phyloP scores from a whole-genome alignment of 2,888 invertebrate species.

The Eupeodes latifasciatus region DNA sequence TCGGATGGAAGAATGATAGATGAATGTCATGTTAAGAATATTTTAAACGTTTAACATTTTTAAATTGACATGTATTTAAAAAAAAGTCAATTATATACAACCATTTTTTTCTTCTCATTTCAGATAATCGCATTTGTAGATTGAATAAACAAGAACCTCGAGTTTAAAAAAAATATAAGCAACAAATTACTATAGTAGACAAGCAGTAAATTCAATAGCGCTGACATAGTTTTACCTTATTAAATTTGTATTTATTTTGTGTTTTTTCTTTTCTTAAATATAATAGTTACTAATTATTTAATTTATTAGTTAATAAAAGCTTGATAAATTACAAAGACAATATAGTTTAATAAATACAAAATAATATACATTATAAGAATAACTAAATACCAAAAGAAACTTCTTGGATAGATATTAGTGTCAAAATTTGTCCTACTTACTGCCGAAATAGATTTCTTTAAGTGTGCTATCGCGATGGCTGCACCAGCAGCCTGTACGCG shows the following conservation, averaged over 20 bases:
- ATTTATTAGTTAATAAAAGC: neutral
- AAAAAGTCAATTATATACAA: no score
- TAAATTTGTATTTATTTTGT: neutral
- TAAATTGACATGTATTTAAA: no score
- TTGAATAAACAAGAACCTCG: neutral
- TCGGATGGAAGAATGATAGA: no score
- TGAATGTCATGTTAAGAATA: no score
- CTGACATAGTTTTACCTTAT: neutral
- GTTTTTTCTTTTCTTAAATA: neutral
- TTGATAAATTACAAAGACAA: neutral
- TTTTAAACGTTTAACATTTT: no score
- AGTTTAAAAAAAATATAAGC: neutral
- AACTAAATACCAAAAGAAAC: neutral
- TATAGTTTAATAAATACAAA: neutral
- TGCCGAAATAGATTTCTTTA: constrained; percentile 84
- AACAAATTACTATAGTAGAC: neutral
- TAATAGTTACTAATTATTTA: neutral
- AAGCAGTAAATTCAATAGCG: neutral
- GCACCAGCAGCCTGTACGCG: constrained; percentile 96
- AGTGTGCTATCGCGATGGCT: constrained; percentile 89
- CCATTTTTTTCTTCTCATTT: neutral
- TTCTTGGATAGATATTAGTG: constrained; percentile 31
- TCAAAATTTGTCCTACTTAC: constrained; percentile 66
- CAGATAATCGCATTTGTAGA: neutral
- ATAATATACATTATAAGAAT: neutral